Percentiles rank a stretch among this genome's conserved stretches.
Conservation (phyloP, 1,140 invertebrate species). For the Heliconius hermathena region DNA sequence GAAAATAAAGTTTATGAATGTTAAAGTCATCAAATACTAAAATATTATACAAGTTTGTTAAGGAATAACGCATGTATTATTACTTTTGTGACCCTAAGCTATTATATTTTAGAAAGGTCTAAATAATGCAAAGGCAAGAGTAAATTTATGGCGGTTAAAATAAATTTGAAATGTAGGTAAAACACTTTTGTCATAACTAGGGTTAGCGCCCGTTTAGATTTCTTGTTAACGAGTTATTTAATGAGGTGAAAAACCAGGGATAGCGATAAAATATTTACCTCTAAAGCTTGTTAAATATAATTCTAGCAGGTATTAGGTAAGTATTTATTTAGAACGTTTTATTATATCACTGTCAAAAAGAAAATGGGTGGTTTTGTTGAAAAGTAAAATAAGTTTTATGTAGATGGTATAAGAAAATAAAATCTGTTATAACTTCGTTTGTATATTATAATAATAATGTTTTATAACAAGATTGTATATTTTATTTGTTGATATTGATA, state of each 20-base stretch:
- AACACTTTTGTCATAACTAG: constrained; percentile 50
- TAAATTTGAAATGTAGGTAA: constrained; percentile 58
- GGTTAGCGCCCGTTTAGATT: constrained; percentile 48
- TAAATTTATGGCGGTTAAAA: constrained; percentile 53
- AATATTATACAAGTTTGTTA: constrained; percentile 45
- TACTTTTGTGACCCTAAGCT: constrained; percentile 42
- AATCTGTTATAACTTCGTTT: no score
- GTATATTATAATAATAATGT: no score
- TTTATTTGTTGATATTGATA: not conserved
- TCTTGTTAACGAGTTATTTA: constrained; percentile 54
- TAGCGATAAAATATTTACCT: constrained; percentile 42
- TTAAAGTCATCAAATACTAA: constrained; percentile 40
- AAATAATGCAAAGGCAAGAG: constrained; percentile 53
- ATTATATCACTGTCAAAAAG: not conserved
- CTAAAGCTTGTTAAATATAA: constrained; percentile 20
- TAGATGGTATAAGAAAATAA: not conserved
- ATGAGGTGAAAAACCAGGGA: constrained; percentile 46
- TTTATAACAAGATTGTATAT: no score
- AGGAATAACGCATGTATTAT: constrained; percentile 46
- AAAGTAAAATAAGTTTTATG: not conserved
- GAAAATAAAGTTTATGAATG: constrained; percentile 38
- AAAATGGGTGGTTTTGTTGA: not conserved
- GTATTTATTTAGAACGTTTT: not conserved
- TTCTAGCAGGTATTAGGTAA: constrained; percentile 4
- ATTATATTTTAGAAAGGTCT: constrained; percentile 51